phyloP scores from a whole-genome alignment of 2,113 vertebrate genomes.

The Stigmatopora nigra region DNA sequence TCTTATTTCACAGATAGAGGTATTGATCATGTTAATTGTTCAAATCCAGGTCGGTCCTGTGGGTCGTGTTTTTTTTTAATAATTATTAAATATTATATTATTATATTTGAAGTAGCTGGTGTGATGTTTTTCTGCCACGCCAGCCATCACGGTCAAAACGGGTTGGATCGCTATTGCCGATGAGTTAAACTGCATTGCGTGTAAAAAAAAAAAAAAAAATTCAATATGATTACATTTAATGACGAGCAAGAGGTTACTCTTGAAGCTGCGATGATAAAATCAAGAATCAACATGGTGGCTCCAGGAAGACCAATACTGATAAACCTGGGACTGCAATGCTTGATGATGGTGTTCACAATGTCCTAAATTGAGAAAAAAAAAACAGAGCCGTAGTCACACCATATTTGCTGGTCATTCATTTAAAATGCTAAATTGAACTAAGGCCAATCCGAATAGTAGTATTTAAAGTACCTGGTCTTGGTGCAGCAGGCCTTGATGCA shows the following conservation, averaged over 20 bases:
- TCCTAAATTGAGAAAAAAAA: constrained; percentile 68
- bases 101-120: no score
- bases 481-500: constrained; percentile 96
- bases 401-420: background rate
- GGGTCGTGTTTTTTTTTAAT: no score
- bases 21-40: no score
- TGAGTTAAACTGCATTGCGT: background rate
- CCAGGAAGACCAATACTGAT: constrained; percentile 94
- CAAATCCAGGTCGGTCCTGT: no score
- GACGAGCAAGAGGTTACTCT: constrained; percentile 91
- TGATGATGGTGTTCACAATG: constrained; percentile 99
- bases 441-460: background rate
- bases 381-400: background rate
- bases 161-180: no score
- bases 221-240: constrained; percentile 77
- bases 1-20: background rate
- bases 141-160: no score
- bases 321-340: constrained; percentile 96
- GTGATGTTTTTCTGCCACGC: no score
- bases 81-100: no score
- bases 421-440: background rate
- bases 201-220: constrained; percentile 42
- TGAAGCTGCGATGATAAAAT: constrained; percentile 94
- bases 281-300: constrained; percentile 95
- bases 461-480: constrained; percentile 82